These are phyloP conservation scores for Notodonta ziczac DNA, from an alignment of 2,888 invertebrate species.

Conservation along the genomic window DNA sequence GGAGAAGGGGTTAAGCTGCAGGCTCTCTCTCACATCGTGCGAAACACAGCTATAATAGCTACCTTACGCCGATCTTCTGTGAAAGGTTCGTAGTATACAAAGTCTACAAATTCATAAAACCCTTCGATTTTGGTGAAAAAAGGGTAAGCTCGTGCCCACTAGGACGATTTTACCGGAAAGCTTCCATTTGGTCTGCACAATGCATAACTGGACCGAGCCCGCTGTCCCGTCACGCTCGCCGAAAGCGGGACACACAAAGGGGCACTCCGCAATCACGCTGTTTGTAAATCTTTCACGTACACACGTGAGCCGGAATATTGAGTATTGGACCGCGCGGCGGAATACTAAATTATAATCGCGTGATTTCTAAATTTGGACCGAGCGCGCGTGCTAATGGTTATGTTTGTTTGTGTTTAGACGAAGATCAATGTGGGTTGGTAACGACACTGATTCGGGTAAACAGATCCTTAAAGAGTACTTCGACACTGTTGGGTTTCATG, in stretches of 20 bases:
- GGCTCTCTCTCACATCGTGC: too few relatives aligned
- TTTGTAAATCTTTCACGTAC: conserved; percentile 48
- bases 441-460: background rate
- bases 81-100: too few relatives aligned
- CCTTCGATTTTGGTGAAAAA: too few relatives aligned
- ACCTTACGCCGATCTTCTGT: too few relatives aligned
- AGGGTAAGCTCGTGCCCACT: background rate
- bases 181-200: conserved; percentile 1
- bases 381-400: conserved; percentile 24
- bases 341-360: conserved; percentile 57
- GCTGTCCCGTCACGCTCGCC: conserved; percentile 43
- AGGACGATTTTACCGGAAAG: background rate
- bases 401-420: background rate
- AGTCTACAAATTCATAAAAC: too few relatives aligned
- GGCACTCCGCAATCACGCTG: conserved; percentile 48
- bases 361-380: conserved; percentile 41
- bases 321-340: conserved; percentile 45
- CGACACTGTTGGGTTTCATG: too few relatives aligned
- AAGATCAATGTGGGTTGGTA: background rate
- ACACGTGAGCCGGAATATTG: conserved; percentile 48
- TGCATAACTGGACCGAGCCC: conserved; percentile 28
- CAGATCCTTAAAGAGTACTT: too few relatives aligned
- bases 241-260: conserved; percentile 43
- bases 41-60: too few relatives aligned
- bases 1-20: too few relatives aligned